phyloP scores from a whole-genome alignment of 2,888 invertebrate genomes.

The Pecten maximus region DNA sequence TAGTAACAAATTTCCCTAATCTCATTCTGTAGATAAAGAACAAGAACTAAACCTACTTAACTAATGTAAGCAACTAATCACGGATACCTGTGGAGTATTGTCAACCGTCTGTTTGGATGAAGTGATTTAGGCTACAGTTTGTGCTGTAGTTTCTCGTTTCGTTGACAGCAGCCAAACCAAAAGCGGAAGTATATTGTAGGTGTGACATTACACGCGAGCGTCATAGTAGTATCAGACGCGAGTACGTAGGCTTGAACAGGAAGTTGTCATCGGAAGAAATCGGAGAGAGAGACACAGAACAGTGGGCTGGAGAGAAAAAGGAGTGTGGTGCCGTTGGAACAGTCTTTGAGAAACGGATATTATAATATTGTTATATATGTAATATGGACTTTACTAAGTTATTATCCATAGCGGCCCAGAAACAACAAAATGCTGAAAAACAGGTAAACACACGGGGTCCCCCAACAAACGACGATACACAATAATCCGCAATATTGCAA shows the following conservation, averaged over 20 bases:
- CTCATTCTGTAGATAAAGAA: no score
- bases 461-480: not conserved
- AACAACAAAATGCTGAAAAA: slow-evolving; percentile 47
- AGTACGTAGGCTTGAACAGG: not conserved
- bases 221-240: slow-evolving; percentile 4
- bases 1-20: no score
- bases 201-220: not conserved
- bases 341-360: not conserved
- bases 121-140: no score
- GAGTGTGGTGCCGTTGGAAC: not conserved
- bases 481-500: not conserved
- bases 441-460: slow-evolving; percentile 43
- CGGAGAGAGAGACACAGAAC: not conserved
- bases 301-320: not conserved
- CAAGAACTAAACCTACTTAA: no score
- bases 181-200: not conserved
- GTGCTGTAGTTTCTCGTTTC: no score
- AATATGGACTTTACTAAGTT: slow-evolving; percentile 56
- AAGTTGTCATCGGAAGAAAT: slow-evolving; percentile 17
- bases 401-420: slow-evolving; percentile 52
- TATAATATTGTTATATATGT: not conserved
- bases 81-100: no score
- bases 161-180: not conserved
- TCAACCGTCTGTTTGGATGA: no score
- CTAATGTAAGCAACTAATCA: no score